Evolutionary conservation across 1,140 invertebrate genomes (phyloP).

Genomic region (Holotrichia oblita): DNA sequence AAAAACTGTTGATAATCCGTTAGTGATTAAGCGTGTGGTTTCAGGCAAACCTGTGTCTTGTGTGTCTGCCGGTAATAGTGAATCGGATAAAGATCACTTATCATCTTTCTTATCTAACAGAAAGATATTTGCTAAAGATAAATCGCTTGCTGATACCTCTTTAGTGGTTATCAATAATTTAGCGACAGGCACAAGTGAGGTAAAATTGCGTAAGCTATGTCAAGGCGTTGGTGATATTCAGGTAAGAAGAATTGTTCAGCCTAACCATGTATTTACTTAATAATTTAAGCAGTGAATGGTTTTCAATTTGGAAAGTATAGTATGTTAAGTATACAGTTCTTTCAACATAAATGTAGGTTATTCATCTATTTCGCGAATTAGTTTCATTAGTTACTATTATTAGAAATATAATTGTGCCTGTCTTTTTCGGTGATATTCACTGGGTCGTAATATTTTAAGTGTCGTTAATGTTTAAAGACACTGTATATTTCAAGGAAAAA

Average conservation of each 20-base stretch:
- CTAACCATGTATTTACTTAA: slow-evolving; percentile 18
- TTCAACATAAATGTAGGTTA: too few relatives aligned
- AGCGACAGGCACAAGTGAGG: slow-evolving; percentile 64
- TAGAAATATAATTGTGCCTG: too few relatives aligned
- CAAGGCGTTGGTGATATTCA: slow-evolving; percentile 66
- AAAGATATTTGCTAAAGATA: slow-evolving; percentile 62
- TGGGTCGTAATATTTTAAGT: background rate
- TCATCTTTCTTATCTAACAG: slow-evolving; percentile 57
- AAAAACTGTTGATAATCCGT: slow-evolving; percentile 17
- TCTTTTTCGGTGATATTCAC: background rate
- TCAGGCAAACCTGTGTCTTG: background rate
- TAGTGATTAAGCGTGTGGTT: background rate
- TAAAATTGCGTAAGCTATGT: slow-evolving; percentile 66
- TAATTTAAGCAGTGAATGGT: background rate
- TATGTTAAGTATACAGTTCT: slow-evolving; percentile 8
- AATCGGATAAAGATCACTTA: slow-evolving; percentile 45
- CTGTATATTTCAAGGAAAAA: background rate
- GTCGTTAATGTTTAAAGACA: background rate
- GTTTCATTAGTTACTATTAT: too few relatives aligned
- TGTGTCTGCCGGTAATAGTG: background rate
- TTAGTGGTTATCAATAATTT: slow-evolving; percentile 66
- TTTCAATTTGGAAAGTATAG: background rate
- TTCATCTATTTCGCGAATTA: background rate
- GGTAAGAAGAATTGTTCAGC: slow-evolving; percentile 61
- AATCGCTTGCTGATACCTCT: slow-evolving; percentile 60